Conservation (phyloP, 30 jellyfish, hydroid and myxozoan genomes). For the Pelagia noctiluca region DNA sequence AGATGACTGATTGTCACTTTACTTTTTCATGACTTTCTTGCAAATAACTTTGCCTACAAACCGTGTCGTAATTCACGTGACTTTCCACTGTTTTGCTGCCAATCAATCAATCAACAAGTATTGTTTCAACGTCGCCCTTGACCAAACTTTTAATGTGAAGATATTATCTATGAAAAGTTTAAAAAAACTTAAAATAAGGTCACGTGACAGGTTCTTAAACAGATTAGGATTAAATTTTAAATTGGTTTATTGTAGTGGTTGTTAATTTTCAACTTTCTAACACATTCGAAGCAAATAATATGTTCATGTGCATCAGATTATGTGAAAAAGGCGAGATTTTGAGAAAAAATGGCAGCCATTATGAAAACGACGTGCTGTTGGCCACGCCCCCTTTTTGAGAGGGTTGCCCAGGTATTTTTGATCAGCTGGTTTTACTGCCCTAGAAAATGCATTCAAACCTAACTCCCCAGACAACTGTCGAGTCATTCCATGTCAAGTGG, state of each 20-base stretch:
- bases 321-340: neutral
- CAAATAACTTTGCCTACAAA: too few species aligned
- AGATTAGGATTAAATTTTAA: too few species aligned
- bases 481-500: too few species aligned
- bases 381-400: neutral
- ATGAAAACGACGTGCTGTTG: neutral
- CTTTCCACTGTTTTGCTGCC: too few species aligned
- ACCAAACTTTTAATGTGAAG: too few species aligned
- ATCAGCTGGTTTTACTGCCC: constrained; percentile 4
- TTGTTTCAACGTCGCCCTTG: too few species aligned
- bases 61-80: too few species aligned
- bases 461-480: neutral
- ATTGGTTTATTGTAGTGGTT: neutral
- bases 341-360: neutral
- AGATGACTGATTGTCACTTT: constrained; percentile 3
- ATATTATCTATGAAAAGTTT: too few species aligned
- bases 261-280: neutral
- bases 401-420: neutral
- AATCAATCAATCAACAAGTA: too few species aligned
- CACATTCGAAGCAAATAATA: neutral
- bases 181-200: neutral
- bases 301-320: neutral
- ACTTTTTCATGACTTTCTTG: too few species aligned
- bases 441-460: neutral
- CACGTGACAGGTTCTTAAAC: neutral